phyloP scores from a whole-genome alignment of 2,797 vertebrate genomes.

The Pyrocephalus nanus region DNA sequence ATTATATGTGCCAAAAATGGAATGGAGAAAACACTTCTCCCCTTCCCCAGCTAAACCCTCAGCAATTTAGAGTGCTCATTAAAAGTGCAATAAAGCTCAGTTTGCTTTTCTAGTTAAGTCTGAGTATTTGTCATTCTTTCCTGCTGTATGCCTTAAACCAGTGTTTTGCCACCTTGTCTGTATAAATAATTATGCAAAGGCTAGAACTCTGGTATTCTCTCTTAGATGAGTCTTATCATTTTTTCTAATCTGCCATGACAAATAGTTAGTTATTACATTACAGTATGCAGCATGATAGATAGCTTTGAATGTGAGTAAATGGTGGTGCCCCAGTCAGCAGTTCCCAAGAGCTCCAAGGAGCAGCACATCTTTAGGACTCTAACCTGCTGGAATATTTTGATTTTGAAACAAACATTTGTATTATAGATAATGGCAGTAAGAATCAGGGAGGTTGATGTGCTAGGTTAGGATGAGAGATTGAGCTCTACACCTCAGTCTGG shows the following conservation, averaged over 20 bases:
- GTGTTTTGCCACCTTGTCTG: not conserved
- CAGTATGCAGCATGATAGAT: not conserved
- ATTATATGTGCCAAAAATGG: not conserved
- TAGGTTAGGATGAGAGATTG: not conserved
- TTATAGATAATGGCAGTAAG: not conserved
- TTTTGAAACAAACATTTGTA: not conserved
- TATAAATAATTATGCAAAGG: not conserved
- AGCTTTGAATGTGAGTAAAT: not conserved
- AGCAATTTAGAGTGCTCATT: not conserved
- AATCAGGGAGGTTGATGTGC: not conserved
- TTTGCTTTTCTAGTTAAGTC: not conserved
- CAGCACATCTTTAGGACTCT: not conserved
- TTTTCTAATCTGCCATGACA: not conserved
- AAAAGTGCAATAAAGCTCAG: not conserved
- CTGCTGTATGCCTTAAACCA: not conserved
- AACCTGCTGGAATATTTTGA: not conserved
- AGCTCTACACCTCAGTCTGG: not conserved
- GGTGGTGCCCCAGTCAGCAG: rapidly evolving
- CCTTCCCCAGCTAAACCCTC: not conserved
- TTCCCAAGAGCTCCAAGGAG: not conserved
- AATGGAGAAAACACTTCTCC: not conserved
- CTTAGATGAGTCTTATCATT: not conserved
- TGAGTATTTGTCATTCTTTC: not conserved
- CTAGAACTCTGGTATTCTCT: not conserved
- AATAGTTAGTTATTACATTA: rapidly evolving